Percentiles rank a stretch among this genome's conserved stretches.
Evolutionary conservation across 2,888 invertebrate species (phyloP).

Genomic region (Dromius quadrimaculatus): DNA sequence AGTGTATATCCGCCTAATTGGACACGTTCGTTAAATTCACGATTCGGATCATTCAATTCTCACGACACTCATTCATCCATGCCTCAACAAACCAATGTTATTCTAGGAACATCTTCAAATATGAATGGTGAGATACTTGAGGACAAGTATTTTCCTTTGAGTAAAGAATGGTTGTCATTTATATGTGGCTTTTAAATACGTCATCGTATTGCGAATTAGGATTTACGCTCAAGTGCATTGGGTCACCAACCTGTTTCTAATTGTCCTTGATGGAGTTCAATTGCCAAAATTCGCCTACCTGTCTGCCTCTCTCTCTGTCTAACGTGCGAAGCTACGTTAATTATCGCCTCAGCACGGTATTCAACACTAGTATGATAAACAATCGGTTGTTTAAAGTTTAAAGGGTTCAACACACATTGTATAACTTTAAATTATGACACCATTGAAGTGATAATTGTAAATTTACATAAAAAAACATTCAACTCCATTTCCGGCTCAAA

Average conservation of each 20-base stretch:
- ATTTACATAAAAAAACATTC: conserved; percentile 7
- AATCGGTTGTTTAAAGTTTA: conserved; percentile 12
- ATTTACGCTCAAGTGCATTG: conserved; percentile 32
- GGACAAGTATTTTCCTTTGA: conserved; percentile 21
- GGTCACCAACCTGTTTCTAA: conserved; percentile 13
- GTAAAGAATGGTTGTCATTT: background rate
- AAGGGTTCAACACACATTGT: conserved; percentile 21
- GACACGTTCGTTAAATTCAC: conserved; percentile 41
- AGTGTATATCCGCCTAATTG: conserved; percentile 27
- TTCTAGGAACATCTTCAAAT: conserved; percentile 10
- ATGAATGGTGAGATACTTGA: background rate
- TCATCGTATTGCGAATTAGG: conserved; percentile 30
- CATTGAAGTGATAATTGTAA: conserved; percentile 20
- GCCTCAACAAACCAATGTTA: conserved; percentile 13
- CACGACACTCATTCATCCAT: conserved; percentile 2
- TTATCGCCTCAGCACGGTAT: conserved; percentile 9
- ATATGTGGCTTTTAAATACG: conserved; percentile 27
- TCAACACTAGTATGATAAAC: conserved; percentile 1
- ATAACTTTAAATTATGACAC: conserved; percentile 6
- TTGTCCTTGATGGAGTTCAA: conserved; percentile 25
- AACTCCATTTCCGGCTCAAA: conserved; percentile 13
- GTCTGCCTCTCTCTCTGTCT: no score
- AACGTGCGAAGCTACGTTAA: conserved; percentile 16
- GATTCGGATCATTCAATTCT: conserved; percentile 8
- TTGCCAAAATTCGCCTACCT: conserved; percentile 31